phyloP scores from a whole-genome alignment of 2,113 vertebrate genomes.

The Dipodomys spectabilis region DNA sequence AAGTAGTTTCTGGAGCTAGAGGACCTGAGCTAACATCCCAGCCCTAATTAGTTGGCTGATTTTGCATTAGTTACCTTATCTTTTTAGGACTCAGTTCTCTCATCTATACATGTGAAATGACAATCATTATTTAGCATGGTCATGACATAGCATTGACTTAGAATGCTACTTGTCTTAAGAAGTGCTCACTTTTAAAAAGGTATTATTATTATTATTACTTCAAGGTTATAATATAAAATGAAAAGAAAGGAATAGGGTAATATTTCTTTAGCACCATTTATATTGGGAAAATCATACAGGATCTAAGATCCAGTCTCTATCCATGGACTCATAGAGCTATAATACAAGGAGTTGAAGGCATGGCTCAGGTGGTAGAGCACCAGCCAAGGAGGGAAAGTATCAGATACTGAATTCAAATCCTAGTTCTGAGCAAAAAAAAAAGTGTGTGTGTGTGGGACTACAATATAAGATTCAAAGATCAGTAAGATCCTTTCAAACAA shows the following conservation, averaged over 20 bases:
- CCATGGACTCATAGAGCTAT: background rate
- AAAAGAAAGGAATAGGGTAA: background rate
- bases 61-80: background rate
- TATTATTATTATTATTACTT: background rate
- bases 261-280: slow-evolving; percentile 20
- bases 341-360: background rate
- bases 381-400: no score
- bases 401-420: no score
- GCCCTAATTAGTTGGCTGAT: background rate
- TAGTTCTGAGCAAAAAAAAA: no score
- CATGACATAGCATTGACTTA: background rate
- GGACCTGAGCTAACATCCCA: background rate
- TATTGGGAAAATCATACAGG: background rate
- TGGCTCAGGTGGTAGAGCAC: no score
- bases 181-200: background rate
- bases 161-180: background rate
- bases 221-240: background rate
- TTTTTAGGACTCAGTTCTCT: background rate
- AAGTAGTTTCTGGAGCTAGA: background rate
- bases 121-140: background rate
- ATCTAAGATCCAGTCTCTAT: background rate
- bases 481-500: background rate
- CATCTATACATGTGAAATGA: background rate
- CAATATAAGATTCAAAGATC: background rate
- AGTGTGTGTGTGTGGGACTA: no score